Evolutionary conservation across 1,140 invertebrate genomes (phyloP).

Genomic region (Mamestra configurata): DNA sequence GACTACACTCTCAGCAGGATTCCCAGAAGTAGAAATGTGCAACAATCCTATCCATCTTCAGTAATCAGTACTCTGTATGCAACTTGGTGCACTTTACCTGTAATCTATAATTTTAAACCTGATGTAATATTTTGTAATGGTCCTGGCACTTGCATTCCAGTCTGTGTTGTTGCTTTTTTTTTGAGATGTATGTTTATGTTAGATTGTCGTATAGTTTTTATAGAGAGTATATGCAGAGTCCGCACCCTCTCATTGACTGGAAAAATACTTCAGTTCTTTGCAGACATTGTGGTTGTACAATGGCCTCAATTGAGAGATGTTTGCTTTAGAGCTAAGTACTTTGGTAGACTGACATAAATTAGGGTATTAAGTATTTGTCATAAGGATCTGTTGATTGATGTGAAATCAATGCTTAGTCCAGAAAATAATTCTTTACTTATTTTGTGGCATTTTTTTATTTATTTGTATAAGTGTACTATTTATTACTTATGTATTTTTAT

Average conservation of each 20-base stretch:
- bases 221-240: slow-evolving; percentile 98
- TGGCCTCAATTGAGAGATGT: slow-evolving; percentile 92
- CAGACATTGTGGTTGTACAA: slow-evolving; percentile 96
- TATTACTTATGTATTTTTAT: background rate
- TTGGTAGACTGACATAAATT: slow-evolving; percentile 89
- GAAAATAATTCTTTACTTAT: too few species aligned
- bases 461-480: too few species aligned
- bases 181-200: slow-evolving; percentile 90
- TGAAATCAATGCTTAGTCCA: too few species aligned
- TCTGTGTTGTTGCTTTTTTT: slow-evolving; percentile 93
- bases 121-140: slow-evolving; percentile 97
- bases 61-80: slow-evolving; percentile 93
- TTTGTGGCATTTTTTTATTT: too few species aligned
- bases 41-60: slow-evolving; percentile 94
- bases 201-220: slow-evolving; percentile 94
- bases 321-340: slow-evolving; percentile 90
- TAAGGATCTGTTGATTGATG: too few species aligned
- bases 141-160: slow-evolving; percentile 97
- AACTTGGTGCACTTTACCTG: slow-evolving; percentile 90
- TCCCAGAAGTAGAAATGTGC: slow-evolving; percentile 95
- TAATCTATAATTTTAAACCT: slow-evolving; percentile 92
- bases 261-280: slow-evolving; percentile 94
- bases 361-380: too few species aligned
- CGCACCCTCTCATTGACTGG: slow-evolving; percentile 96
- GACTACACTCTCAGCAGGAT: slow-evolving; percentile 90